These are phyloP conservation scores for Parnassius orleans DNA, from an alignment of 2,888 invertebrate species.

Conservation along the genomic window DNA sequence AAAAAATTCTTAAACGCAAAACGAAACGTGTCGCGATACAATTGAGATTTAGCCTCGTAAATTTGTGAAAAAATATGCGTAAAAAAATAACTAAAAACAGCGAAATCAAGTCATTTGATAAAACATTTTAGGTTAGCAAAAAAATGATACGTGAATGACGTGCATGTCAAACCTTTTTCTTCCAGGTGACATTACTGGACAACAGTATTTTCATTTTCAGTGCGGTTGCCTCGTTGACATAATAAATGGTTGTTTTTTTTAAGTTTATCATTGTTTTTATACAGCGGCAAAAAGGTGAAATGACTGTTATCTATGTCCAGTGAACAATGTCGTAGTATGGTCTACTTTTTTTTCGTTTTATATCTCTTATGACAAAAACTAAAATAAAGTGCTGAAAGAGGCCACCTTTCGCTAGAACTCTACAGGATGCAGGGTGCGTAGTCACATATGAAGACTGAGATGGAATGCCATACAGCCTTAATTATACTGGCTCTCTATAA, in stretches of 20 bases:
- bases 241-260: conserved; percentile 49
- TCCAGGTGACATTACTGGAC: conserved; percentile 76
- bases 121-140: conserved; percentile 82
- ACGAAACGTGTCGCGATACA: conserved; percentile 64
- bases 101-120: conserved; percentile 79
- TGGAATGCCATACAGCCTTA: too few relatives aligned
- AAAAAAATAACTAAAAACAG: conserved; percentile 73
- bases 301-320: too few relatives aligned
- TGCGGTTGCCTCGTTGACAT: conserved; percentile 64
- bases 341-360: too few relatives aligned
- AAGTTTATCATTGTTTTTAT: background rate
- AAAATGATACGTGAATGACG: conserved; percentile 77
- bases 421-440: too few relatives aligned
- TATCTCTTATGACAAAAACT: too few relatives aligned
- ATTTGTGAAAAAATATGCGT: conserved; percentile 72
- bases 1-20: conserved; percentile 57
- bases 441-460: too few relatives aligned
- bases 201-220: conserved; percentile 76
- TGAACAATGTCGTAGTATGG: too few relatives aligned
- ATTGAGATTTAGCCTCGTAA: conserved; percentile 74
- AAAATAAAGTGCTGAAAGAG: too few relatives aligned
- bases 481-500: too few relatives aligned
- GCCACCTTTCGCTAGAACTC: too few relatives aligned
- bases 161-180: conserved; percentile 80
- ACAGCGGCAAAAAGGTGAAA: conserved; percentile 13